phyloP scores from a whole-genome alignment of 2,888 invertebrate genomes.

The Deilephila elpenor region DNA sequence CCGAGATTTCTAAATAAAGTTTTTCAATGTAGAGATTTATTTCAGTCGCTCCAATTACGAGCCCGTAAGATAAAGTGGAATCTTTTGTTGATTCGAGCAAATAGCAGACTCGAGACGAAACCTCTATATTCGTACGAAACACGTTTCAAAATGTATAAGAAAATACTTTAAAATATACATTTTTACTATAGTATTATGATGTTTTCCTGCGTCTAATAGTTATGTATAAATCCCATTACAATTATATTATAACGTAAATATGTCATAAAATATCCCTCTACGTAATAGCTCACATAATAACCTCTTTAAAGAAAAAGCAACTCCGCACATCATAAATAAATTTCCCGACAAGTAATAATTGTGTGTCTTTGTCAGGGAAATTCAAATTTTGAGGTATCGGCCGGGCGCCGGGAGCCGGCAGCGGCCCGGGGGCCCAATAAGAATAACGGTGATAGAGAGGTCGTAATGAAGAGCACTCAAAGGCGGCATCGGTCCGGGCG shows the following conservation, averaged over 20 bases:
- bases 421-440: slow-evolving; percentile 58
- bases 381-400: slow-evolving; percentile 29
- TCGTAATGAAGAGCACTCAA: slow-evolving; percentile 75
- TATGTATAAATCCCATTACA: too few species aligned
- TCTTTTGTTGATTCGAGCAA: not conserved
- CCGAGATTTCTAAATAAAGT: not conserved
- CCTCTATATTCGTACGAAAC: not conserved
- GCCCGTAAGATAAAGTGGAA: not conserved
- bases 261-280: not conserved
- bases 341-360: slow-evolving; percentile 12
- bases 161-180: too few species aligned
- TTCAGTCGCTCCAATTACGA: not conserved
- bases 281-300: not conserved
- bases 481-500: slow-evolving; percentile 58
- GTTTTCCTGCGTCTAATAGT: too few species aligned
- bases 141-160: not conserved
- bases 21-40: slow-evolving; percentile 4
- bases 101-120: too few species aligned
- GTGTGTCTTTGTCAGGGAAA: slow-evolving; percentile 22
- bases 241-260: too few species aligned
- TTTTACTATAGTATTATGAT: too few species aligned
- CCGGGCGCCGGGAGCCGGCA: slow-evolving; percentile 37
- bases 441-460: slow-evolving; percentile 69
- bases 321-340: slow-evolving; percentile 4
- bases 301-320: not conserved